Evolutionary conservation across 2,113 vertebrate species (phyloP).

Genomic region (Oryctolagus cuniculus): DNA sequence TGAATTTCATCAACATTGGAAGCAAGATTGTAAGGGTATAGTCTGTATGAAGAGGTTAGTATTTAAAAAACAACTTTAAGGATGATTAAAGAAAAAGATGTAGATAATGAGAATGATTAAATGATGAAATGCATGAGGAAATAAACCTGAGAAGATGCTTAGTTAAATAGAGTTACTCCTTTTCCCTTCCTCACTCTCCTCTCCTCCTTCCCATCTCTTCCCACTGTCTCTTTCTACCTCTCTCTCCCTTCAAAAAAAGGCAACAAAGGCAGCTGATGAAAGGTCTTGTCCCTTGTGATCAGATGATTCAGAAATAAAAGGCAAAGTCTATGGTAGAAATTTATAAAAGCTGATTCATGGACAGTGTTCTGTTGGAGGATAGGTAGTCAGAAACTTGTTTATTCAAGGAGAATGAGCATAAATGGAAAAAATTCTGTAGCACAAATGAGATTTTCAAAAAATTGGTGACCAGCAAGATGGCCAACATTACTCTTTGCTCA

Average conservation of each 20-base stretch:
- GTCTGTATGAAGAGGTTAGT: neutral
- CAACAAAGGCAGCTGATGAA: neutral
- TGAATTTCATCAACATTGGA: neutral
- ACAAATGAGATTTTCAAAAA: neutral
- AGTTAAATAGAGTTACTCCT: neutral
- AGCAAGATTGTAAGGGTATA: neutral
- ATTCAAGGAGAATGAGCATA: neutral
- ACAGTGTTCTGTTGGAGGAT: neutral
- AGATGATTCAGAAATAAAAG: neutral
- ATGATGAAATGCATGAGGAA: neutral
- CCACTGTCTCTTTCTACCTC: neutral
- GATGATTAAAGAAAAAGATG: neutral
- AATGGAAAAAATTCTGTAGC: neutral
- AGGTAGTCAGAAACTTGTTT: neutral
- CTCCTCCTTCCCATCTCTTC: rapidly evolving
- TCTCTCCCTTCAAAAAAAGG: neutral
- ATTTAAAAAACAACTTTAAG: neutral
- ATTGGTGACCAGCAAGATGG: neutral
- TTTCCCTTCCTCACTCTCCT: too few species aligned
- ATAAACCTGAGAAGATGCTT: neutral
- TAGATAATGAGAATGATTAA: neutral
- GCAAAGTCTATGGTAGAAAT: neutral
- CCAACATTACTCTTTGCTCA: neutral
- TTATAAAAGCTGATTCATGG: neutral
- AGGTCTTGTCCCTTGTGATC: neutral